These are phyloP conservation scores for Apus apus DNA, from an alignment of 2,113 vertebrate genomes.

Conservation along the genomic window DNA sequence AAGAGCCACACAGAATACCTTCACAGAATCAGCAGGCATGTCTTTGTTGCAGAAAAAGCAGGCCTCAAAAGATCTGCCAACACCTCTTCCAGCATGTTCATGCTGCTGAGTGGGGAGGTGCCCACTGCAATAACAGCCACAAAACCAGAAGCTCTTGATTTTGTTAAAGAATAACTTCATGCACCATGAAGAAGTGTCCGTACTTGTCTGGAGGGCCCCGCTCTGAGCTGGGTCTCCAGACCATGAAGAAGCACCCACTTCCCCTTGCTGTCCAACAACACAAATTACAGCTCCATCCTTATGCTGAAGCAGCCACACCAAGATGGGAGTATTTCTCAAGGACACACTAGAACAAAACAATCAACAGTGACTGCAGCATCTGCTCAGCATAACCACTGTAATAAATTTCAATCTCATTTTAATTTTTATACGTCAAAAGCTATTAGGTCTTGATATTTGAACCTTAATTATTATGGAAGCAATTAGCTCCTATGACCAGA, in stretches of 20 bases:
- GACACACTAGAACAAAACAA: constrained; percentile 32
- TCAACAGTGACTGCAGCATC: constrained; percentile 28
- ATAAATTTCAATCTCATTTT: constrained; percentile 48
- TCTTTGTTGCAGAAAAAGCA: neutral
- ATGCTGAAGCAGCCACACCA: neutral
- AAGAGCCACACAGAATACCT: constrained; percentile 20
- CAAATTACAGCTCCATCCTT: neutral
- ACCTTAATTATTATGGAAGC: constrained; percentile 1
- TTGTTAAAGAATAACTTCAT: neutral
- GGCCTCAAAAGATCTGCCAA: constrained; percentile 12
- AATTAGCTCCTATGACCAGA: neutral
- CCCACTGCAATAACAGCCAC: neutral
- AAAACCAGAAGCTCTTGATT: neutral
- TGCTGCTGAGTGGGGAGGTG: neutral
- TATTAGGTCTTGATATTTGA: constrained; percentile 33
- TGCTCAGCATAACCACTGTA: neutral
- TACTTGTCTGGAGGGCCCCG: neutral
- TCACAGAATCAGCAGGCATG: neutral
- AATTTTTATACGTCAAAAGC: constrained; percentile 26
- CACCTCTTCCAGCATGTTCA: neutral
- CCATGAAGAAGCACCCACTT: neutral
- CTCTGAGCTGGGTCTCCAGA: too few species aligned
- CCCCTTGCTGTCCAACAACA: neutral
- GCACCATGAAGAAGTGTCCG: neutral
- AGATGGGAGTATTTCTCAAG: constrained; percentile 48